Evolutionary conservation across 2,797 vertebrate genomes (phyloP), one percentile per base, ranked within the genome.

Genomic region (Takifugu rubripes): DNA sequence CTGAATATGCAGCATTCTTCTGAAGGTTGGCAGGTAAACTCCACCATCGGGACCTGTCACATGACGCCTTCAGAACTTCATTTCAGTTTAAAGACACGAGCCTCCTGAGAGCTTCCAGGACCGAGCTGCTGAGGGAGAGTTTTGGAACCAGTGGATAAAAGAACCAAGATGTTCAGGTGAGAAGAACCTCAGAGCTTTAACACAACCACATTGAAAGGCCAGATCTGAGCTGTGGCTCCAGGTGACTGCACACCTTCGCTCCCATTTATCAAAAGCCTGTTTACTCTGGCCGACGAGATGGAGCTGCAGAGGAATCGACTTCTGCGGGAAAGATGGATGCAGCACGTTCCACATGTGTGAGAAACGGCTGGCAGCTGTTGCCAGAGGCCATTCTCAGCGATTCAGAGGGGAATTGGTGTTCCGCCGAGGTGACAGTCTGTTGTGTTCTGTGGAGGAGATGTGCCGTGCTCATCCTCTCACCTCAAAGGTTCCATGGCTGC

Each of bases 181-280:
- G 85, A 94, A 92, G 95, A 93, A 95, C 79, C 21, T 21, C 21
- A 21, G 21, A 21, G 21, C 21, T 21, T 21, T 21, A 21, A 21
- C 21, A 21, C 21, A 21, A 21, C 21, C 21, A 21, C 21, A 21
- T 21, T 72, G 5, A 9, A 78, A 15, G 87, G 85, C 31, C 31
- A 33, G 8, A 33, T 90, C 85, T 84, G 82, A 87, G 87, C 88
- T 79, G 86, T 81, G 88, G 90, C 92, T 94, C 93, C 94, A 96
- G 95, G 94, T 96, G 94, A 95, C 91, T 93, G 93, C 93, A 89
- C 93, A 96, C 94, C 94, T 96, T 94, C 90, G 93, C 91, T 92
- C 91, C 92, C 92, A 94, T 95, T 95, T 89, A 94, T 94, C 94
- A 95, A 92, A 83, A 86, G 68, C 88, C 89, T 94, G 93, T 95